phyloP scores from a whole-genome alignment of 2,888 invertebrate species.

The Pollenia amentaria region DNA sequence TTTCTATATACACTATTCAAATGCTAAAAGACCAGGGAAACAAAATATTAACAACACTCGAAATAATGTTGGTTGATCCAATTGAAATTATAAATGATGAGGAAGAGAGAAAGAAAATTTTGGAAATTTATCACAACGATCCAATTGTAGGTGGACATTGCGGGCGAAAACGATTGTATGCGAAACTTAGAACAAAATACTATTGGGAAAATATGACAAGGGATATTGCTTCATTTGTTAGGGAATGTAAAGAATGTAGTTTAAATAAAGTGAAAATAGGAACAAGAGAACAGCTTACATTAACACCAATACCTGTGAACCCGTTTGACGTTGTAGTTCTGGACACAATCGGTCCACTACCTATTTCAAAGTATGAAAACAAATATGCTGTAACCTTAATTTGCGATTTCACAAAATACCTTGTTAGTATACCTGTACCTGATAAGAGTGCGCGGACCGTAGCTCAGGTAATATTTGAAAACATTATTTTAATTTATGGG shows the following conservation, averaged over 20 bases:
- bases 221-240: conserved; percentile 28
- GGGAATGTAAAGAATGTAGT: conserved; percentile 60
- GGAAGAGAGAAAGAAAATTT: not conserved
- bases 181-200: conserved; percentile 61
- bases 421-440: conserved; percentile 66
- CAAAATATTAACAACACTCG: conserved; percentile 33
- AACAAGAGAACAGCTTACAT: conserved; percentile 37
- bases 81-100: conserved; percentile 21
- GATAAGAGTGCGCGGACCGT: conserved; percentile 76
- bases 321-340: conserved; percentile 70
- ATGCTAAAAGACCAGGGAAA: conserved; percentile 41
- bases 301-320: conserved; percentile 44
- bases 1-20: conserved; percentile 13
- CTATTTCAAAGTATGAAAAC: conserved; percentile 58
- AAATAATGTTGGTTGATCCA: conserved; percentile 43
- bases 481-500: conserved; percentile 73
- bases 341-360: conserved; percentile 73
- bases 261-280: conserved; percentile 55
- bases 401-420: conserved; percentile 57
- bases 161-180: conserved; percentile 35
- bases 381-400: conserved; percentile 62
- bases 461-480: conserved; percentile 72
- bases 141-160: conserved; percentile 33
- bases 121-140: conserved; percentile 28
- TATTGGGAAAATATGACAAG: conserved; percentile 63